Evolutionary conservation across 2,888 invertebrate species (phyloP).

Genomic region (Pyrrhia umbra): DNA sequence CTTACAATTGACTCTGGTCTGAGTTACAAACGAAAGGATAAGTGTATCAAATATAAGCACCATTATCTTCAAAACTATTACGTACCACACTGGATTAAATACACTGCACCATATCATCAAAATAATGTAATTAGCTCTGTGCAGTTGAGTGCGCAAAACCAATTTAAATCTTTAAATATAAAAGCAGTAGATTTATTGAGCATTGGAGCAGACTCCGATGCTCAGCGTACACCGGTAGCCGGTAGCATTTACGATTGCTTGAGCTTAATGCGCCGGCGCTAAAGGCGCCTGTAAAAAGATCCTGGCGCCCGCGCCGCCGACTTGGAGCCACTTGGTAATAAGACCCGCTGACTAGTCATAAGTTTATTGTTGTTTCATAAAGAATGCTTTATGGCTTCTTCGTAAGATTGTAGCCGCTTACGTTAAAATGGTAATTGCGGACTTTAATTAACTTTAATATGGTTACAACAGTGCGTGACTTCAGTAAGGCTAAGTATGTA

Average conservation of each 20-base stretch:
- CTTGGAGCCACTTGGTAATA: constrained; percentile 11
- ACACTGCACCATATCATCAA: neutral
- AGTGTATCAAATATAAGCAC: no score
- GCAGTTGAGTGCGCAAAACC: neutral
- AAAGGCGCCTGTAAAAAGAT: constrained; percentile 15
- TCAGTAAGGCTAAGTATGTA: neutral
- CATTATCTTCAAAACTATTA: no score
- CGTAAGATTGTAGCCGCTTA: neutral
- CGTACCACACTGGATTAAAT: no score
- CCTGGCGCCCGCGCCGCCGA: constrained; percentile 11
- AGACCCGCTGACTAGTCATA: constrained; percentile 4
- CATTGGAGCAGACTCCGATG: constrained; percentile 13
- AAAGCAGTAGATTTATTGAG: constrained; percentile 13
- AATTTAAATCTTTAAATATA: constrained; percentile 3
- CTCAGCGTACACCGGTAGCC: constrained; percentile 5
- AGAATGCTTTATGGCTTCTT: constrained; percentile 21
- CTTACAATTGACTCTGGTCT: no score
- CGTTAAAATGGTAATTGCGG: neutral
- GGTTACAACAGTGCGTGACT: neutral
- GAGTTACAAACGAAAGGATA: no score
- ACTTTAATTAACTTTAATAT: neutral
- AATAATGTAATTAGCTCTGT: constrained; percentile 4
- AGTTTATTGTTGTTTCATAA: constrained; percentile 28
- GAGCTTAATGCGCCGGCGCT: constrained; percentile 32
- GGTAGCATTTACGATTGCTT: constrained; percentile 18